These are phyloP conservation scores for Thalassoma bifasciatum DNA, from an alignment of 2,113 vertebrate species.

Conservation along the genomic window DNA sequence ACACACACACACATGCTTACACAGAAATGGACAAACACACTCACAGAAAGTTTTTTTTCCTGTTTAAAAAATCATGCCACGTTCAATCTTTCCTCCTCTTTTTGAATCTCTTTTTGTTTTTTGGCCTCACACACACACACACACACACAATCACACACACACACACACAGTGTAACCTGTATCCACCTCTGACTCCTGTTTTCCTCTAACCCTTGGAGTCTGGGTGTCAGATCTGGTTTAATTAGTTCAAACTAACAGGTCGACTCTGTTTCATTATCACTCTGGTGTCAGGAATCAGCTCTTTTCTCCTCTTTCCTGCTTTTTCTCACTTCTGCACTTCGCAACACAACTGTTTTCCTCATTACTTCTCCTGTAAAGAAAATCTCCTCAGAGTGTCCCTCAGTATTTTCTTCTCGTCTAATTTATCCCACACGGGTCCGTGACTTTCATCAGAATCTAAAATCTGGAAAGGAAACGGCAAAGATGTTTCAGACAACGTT, in stretches of 20 bases:
- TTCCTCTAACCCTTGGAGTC: not conserved
- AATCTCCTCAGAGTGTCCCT: too few relatives aligned
- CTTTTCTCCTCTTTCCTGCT: not conserved
- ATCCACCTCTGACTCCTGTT: too few relatives aligned
- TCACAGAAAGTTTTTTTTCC: too few relatives aligned
- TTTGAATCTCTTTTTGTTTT: not conserved
- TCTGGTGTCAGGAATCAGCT: too few relatives aligned
- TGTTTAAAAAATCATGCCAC: not conserved
- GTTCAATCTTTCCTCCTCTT: not conserved
- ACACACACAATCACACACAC: not conserved
- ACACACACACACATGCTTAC: constrained; percentile 2
- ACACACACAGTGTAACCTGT: too few relatives aligned
- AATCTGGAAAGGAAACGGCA: too few relatives aligned
- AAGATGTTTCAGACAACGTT: too few relatives aligned
- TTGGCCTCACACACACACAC: not conserved
- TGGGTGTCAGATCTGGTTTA: constrained; percentile 5
- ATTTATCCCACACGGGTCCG: too few relatives aligned
- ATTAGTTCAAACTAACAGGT: constrained; percentile 21
- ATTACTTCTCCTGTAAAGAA: too few relatives aligned
- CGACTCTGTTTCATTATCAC: constrained; percentile 31
- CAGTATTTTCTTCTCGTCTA: too few relatives aligned
- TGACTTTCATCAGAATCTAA: too few relatives aligned
- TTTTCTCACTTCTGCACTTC: not conserved
- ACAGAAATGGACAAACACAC: not conserved
- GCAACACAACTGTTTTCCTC: too few relatives aligned